A percentile compares a stretch with the other conserved stretches of the same genome.
Conservation (phyloP, 2,113 vertebrate species). For the Gracilinanus agilis region DNA sequence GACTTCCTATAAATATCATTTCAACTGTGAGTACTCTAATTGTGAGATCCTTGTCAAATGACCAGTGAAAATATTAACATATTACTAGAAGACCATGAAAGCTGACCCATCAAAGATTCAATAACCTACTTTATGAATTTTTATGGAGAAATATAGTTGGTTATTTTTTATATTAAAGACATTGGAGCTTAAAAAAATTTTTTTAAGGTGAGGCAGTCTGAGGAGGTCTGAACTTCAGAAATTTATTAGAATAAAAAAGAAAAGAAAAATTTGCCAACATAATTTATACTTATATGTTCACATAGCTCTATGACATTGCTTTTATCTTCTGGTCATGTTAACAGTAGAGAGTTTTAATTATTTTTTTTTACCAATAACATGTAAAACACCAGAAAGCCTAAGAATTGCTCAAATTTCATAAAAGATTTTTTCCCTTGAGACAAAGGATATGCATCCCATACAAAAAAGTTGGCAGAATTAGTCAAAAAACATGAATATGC, state of each 20-base stretch:
- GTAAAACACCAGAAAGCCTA: conserved; percentile 41
- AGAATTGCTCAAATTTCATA: neutral
- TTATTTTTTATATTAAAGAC: neutral
- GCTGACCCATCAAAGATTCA: neutral
- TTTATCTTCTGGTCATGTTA: neutral
- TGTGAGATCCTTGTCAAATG: neutral
- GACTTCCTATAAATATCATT: neutral
- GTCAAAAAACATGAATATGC: neutral
- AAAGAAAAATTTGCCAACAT: neutral
- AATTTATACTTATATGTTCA: neutral
- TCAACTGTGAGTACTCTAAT: neutral
- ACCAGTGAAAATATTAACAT: neutral
- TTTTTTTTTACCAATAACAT: conserved; percentile 47
- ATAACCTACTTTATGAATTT: conserved; percentile 26
- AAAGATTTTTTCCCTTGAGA: neutral
- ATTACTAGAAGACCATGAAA: conserved; percentile 46
- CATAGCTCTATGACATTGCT: neutral
- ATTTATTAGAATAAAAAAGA: conserved; percentile 7
- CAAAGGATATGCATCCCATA: neutral
- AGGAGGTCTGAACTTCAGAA: neutral
- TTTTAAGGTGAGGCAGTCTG: too few relatives aligned
- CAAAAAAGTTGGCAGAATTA: neutral
- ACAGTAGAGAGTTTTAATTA: conserved; percentile 6
- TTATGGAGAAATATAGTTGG: conserved; percentile 8
- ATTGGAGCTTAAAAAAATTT: conserved; percentile 33